Evolutionary conservation across 2,888 invertebrate species (phyloP).

Genomic region (Pheosia tremula): DNA sequence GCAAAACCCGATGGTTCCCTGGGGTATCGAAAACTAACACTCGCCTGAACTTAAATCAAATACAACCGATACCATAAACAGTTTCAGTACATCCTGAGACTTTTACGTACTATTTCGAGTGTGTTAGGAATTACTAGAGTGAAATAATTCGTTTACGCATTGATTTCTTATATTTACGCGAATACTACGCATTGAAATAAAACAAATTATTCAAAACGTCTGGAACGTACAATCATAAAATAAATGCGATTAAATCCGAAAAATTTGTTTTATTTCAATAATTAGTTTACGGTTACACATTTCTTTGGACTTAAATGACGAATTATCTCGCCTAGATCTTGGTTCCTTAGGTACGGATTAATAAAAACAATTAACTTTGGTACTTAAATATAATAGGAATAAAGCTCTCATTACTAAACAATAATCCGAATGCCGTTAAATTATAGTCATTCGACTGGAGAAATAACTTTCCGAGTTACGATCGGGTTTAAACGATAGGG

Average conservation of each 20-base stretch:
- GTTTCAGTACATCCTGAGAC: not conserved
- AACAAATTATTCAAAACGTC: too few species aligned
- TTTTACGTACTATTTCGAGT: too few species aligned
- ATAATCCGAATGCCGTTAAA: conserved; percentile 53
- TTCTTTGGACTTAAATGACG: conserved; percentile 12
- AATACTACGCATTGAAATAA: too few species aligned
- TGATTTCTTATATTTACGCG: too few species aligned
- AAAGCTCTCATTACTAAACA: conserved; percentile 58
- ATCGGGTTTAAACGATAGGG: conserved; percentile 46
- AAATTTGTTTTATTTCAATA: not conserved
- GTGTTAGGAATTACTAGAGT: too few species aligned
- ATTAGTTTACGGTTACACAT: not conserved
- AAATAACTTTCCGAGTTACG: conserved; percentile 51
- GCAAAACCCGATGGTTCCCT: conserved; percentile 57
- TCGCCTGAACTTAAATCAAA: conserved; percentile 39
- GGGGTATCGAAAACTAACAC: conserved; percentile 51
- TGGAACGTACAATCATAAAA: too few species aligned
- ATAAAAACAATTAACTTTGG: conserved; percentile 49
- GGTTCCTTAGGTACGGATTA: conserved; percentile 54
- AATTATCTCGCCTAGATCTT: conserved; percentile 24
- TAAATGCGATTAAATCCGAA: too few species aligned
- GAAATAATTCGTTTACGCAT: not conserved
- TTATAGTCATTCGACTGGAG: conserved; percentile 49
- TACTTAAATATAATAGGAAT: conserved; percentile 52
- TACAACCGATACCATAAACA: conserved; percentile 15